Evolutionary conservation across 2,113 vertebrate genomes (phyloP), one percentile per base, ranked within the genome.

Genomic region (Nyctibius bracteatus): DNA sequence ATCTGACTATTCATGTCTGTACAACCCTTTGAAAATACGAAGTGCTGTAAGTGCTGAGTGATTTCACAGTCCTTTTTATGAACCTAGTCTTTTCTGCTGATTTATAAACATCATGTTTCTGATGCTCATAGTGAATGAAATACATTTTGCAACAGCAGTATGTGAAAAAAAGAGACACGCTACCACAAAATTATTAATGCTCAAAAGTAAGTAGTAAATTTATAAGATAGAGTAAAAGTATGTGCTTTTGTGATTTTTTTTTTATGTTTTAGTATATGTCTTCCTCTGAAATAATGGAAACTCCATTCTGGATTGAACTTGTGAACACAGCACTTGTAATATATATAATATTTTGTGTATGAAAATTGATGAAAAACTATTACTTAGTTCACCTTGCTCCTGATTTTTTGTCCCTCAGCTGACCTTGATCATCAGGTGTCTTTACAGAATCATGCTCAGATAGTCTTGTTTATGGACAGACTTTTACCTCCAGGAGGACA

Each of bases 11-110:
- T 96, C 62, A 67, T 74, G 55, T 4, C 9, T 88, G 25, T 83
- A 24, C 54, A 88, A 39, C 19, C 46, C 79, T 94, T 92, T 90
- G 88, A 83, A 94, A 93, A 86, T 73, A 77, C 16, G 39, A 90
- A 92, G 66, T 77, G 87, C 39, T 70, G 28, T 75, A 72, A 63
- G 74, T 68, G 57, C 46, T 39, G 62, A 88, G 58, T 88, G 92
- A 88, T 95, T 86, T 95, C 79, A 80, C 23, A 58, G 54, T 68
- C 16, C 12, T 79, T 94, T 95, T 84, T 43, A 86, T 84, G 73
- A 92, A 54, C 39, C 35, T 7, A 39, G 12, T 43, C 47, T 75
- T 92, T 90, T 86, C 66, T 91, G 51, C 46, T 90, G 85, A 73
- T 82, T 86, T 95, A 52, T 58, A 96, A 92, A 80, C 47, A 71